Percentiles rank a stretch among this genome's conserved stretches.
Conservation (phyloP, 1,140 invertebrate species). For the Saxidomus purpurata region DNA sequence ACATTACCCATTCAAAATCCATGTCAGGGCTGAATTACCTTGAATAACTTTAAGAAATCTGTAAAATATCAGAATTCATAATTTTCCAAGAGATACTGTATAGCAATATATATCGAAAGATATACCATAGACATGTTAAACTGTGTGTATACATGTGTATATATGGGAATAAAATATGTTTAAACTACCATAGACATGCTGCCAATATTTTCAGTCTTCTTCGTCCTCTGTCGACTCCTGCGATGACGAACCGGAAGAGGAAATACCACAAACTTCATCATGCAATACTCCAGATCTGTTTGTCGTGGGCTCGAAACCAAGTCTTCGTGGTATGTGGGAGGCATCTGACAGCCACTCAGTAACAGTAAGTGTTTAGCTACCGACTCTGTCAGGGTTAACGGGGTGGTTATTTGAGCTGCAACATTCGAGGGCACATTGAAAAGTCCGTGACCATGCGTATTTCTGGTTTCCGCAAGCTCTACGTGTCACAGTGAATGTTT, state of each 20-base stretch:
- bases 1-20: too few relatives aligned
- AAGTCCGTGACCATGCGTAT: too few relatives aligned
- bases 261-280: background rate
- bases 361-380: constrained; percentile 35
- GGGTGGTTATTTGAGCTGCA: too few relatives aligned
- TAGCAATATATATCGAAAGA: background rate
- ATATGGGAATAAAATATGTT: too few relatives aligned
- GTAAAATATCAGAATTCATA: background rate
- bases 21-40: too few relatives aligned
- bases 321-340: constrained; percentile 53
- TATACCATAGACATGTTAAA: background rate
- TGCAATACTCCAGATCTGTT: background rate
- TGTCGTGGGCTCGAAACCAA: constrained; percentile 42
- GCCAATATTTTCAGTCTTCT: background rate
- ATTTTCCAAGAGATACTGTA: background rate
- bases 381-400: too few relatives aligned
- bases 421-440: too few relatives aligned
- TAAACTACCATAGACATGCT: background rate
- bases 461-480: too few relatives aligned
- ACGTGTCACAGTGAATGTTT: too few relatives aligned
- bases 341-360: background rate
- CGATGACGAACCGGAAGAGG: background rate
- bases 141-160: too few relatives aligned
- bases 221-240: background rate
- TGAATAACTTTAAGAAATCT: background rate